These are phyloP conservation scores for Sebastes oblongus DNA, from an alignment of 2,797 vertebrate species.

Conservation along the genomic window DNA sequence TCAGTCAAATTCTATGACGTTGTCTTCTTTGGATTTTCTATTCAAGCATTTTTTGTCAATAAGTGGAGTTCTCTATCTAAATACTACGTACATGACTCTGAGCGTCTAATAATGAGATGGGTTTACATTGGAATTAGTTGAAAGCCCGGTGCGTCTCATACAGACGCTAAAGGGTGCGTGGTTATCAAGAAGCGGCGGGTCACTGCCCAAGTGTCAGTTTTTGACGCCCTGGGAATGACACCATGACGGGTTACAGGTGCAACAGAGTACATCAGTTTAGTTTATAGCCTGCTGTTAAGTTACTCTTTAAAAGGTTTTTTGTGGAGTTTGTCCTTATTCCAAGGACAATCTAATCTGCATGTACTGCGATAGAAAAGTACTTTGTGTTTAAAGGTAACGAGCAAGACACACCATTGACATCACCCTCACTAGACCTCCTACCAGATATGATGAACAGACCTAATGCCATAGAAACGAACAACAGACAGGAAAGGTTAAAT, in stretches of 20 bases:
- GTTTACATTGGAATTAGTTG: too few relatives aligned
- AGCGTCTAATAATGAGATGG: too few relatives aligned
- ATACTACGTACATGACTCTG: too few relatives aligned
- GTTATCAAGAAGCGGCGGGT: fast-evolving
- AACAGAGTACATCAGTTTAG: too few relatives aligned
- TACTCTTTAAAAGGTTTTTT: neutral
- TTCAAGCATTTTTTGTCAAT: fast-evolving
- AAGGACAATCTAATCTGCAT: neutral
- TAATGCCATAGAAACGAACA: neutral
- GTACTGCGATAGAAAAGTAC: fast-evolving
- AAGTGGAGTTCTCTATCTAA: too few relatives aligned
- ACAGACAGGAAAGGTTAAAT: conserved; percentile 7
- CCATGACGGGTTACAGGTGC: too few relatives aligned
- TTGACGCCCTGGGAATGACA: too few relatives aligned
- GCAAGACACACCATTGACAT: neutral
- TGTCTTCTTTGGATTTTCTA: neutral
- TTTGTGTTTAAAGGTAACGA: neutral
- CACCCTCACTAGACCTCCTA: neutral
- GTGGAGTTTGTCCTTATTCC: neutral
- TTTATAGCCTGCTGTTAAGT: neutral
- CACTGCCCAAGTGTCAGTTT: too few relatives aligned
- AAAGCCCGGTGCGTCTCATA: too few relatives aligned
- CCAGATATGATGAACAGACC: neutral
- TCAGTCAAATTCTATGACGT: neutral
- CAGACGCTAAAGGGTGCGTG: too few relatives aligned